These are phyloP conservation scores for Limnephilus rhombicus DNA, from an alignment of 2,888 invertebrate genomes.

Conservation along the genomic window DNA sequence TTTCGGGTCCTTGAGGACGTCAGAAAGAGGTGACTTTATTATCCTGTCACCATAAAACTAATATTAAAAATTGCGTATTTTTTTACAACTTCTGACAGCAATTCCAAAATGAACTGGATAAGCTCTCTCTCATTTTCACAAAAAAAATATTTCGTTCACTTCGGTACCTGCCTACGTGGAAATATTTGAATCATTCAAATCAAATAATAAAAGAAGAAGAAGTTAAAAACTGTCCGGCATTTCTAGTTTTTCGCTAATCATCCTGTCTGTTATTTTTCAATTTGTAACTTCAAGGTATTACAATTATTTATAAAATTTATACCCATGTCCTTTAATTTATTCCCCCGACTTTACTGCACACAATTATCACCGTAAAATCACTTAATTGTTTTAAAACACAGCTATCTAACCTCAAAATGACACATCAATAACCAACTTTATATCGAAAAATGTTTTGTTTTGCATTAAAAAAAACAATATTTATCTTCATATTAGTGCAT, in stretches of 20 bases:
- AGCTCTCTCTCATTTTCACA: neutral
- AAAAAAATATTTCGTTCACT: neutral
- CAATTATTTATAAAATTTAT: neutral
- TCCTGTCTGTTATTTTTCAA: conserved; percentile 46
- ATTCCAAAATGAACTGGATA: neutral
- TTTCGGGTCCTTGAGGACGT: too few relatives aligned
- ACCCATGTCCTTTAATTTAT: neutral
- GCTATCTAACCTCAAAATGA: conserved; percentile 11
- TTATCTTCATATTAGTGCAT: neutral
- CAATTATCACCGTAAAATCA: neutral
- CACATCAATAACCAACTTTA: neutral
- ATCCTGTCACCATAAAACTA: too few relatives aligned
- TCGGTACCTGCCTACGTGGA: neutral
- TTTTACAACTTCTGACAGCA: too few relatives aligned
- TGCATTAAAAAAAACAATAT: neutral
- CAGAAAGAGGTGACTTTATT: too few relatives aligned
- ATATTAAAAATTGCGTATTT: too few relatives aligned
- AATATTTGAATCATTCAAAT: neutral
- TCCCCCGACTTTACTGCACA: neutral
- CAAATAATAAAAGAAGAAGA: conserved; percentile 21
- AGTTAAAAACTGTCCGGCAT: conserved; percentile 27
- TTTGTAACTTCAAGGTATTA: conserved; percentile 18
- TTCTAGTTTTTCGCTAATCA: conserved; percentile 47
- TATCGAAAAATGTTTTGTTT: neutral
- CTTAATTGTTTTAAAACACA: neutral